phyloP scores from a whole-genome alignment of 2,797 vertebrate species.

The Sarcophilus harrisii region DNA sequence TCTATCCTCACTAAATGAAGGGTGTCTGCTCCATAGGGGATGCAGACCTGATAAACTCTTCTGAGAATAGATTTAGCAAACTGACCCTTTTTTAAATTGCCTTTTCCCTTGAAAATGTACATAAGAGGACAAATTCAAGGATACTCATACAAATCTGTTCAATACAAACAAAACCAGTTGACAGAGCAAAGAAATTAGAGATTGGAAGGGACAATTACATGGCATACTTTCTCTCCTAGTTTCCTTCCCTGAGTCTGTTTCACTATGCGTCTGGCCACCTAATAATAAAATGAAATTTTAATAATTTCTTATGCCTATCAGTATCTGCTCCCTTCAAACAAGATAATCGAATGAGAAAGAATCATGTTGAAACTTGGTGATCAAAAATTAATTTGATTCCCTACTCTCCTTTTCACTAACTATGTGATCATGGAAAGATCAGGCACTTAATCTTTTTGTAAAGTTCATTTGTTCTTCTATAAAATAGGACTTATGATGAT shows the following conservation, averaged over 20 bases:
- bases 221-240: neutral
- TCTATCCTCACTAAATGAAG: neutral
- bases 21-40: constrained; percentile 11
- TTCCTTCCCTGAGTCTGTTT: neutral
- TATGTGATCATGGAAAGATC: neutral
- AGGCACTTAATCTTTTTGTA: neutral
- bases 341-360: neutral
- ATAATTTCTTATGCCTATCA: neutral
- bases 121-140: neutral
- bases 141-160: no score
- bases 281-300: constrained; percentile 27
- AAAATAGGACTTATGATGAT: neutral
- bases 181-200: neutral
- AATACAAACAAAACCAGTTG: neutral
- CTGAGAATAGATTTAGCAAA: rapidly evolving
- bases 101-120: neutral
- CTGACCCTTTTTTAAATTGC: neutral
- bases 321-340: neutral
- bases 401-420: neutral
- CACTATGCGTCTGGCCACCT: neutral
- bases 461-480: neutral
- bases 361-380: neutral
- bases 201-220: neutral
- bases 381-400: neutral
- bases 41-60: rapidly evolving